phyloP scores from a whole-genome alignment of 2,797 vertebrate genomes.

The Orientallactaga sibirica region DNA sequence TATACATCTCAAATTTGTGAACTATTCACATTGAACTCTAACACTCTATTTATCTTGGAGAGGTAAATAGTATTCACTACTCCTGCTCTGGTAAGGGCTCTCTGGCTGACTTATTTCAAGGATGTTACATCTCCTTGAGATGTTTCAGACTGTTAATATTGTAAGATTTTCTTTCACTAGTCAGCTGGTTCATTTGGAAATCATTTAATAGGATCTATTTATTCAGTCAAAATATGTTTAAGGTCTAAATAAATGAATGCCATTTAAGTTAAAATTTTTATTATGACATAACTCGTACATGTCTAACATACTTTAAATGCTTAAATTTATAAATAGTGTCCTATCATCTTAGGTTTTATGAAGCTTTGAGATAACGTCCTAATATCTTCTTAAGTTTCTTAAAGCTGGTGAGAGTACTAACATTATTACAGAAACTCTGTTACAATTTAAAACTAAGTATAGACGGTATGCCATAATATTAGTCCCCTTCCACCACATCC shows the following conservation, averaged over 20 bases:
- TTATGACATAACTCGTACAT: too few species aligned
- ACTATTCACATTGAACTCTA: neutral
- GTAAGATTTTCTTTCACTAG: neutral
- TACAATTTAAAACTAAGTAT: too few species aligned
- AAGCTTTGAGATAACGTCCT: too few species aligned
- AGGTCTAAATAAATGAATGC: neutral
- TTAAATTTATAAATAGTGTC: too few species aligned
- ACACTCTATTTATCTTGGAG: neutral
- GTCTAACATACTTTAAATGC: too few species aligned
- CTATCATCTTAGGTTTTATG: too few species aligned
- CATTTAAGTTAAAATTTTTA: neutral
- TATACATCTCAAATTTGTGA: constrained; percentile 27
- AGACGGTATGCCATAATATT: too few species aligned
- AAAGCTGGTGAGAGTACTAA: too few species aligned
- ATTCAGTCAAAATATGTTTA: neutral
- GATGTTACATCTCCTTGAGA: neutral
- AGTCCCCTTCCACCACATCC: too few species aligned
- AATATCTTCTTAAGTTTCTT: too few species aligned
- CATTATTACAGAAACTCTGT: too few species aligned
- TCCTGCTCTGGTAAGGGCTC: neutral
- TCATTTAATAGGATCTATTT: neutral
- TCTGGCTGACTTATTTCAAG: constrained; percentile 32
- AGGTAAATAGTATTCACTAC: neutral
- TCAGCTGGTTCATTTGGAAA: neutral
- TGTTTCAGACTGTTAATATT: neutral